phyloP scores from a whole-genome alignment of 2,113 vertebrate genomes.

The Grus americana region DNA sequence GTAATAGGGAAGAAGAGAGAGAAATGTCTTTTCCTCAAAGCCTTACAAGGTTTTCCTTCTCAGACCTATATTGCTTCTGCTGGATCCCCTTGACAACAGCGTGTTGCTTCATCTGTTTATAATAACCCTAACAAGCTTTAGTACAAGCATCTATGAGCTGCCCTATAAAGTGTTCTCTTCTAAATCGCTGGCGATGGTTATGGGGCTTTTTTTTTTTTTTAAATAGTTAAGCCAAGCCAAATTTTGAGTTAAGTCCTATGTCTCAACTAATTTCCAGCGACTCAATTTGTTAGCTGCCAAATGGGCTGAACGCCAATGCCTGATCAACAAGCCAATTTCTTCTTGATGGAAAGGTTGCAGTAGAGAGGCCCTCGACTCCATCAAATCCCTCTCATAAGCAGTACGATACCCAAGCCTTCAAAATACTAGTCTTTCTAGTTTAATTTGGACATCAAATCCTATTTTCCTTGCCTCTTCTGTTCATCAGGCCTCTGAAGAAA shows the following conservation, averaged over 20 bases:
- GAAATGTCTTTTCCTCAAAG: neutral
- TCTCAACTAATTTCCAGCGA: slow-evolving; percentile 71
- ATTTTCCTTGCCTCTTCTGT: slow-evolving; percentile 16
- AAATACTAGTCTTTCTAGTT: slow-evolving; percentile 43
- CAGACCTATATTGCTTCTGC: slow-evolving; percentile 4
- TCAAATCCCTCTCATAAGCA: slow-evolving; percentile 24
- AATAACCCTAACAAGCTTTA: slow-evolving; percentile 54
- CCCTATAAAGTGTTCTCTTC: slow-evolving; percentile 51
- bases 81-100: slow-evolving; percentile 35
- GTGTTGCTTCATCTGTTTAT: slow-evolving; percentile 65
- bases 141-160: slow-evolving; percentile 26
- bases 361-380: slow-evolving; percentile 14
- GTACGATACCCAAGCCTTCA: slow-evolving; percentile 9
- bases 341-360: slow-evolving; percentile 63
- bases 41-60: neutral
- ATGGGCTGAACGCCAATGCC: slow-evolving; percentile 41
- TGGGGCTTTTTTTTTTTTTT: neutral
- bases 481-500: neutral
- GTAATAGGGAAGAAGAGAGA: neutral
- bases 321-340: slow-evolving; percentile 59
- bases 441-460: neutral
- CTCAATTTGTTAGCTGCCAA: slow-evolving; percentile 69
- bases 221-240: slow-evolving; percentile 53
- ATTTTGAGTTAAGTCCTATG: slow-evolving; percentile 64
- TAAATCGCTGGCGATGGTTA: neutral